These are phyloP conservation scores for Dascyllus trimaculatus DNA, from an alignment of 2,113 vertebrate genomes.

Conservation along the genomic window DNA sequence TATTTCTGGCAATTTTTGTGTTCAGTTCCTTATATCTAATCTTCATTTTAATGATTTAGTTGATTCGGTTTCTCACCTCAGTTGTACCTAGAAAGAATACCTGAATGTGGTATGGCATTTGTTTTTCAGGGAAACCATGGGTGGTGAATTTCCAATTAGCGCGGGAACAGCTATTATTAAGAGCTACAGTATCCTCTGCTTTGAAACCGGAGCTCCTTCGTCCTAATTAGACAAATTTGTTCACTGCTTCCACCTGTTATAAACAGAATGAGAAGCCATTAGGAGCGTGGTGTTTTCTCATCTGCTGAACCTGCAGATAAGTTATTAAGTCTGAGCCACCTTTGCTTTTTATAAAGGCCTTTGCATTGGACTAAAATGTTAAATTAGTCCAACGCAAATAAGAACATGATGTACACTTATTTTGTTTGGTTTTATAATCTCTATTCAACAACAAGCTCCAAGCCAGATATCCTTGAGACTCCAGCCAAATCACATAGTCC, in stretches of 20 bases:
- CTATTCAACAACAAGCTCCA: too few relatives aligned
- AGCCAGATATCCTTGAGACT: not conserved
- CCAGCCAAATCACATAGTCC: not conserved
- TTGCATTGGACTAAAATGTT: not conserved
- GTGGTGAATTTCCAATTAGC: not conserved
- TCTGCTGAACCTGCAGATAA: not conserved
- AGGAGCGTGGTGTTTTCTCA: too few relatives aligned
- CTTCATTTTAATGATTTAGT: too few relatives aligned
- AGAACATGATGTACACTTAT: too few relatives aligned
- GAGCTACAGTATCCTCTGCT: conserved; percentile 25
- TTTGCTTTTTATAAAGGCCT: not conserved
- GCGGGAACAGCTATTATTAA: conserved; percentile 21
- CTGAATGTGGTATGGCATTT: not conserved
- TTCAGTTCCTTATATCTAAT: too few relatives aligned
- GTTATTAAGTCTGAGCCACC: not conserved
- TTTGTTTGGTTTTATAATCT: too few relatives aligned
- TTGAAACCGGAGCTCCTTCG: conserved; percentile 30
- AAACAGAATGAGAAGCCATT: conserved; percentile 23
- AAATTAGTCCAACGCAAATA: too few relatives aligned
- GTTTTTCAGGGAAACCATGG: conserved; percentile 15
- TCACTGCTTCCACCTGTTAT: conserved; percentile 44
- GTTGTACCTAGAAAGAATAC: not conserved
- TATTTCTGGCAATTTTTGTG: too few relatives aligned
- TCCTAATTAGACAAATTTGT: conserved; percentile 34
- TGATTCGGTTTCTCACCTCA: too few relatives aligned